Evolutionary conservation across 2,888 invertebrate species (phyloP).

Genomic region (Coleophora deauratella): DNA sequence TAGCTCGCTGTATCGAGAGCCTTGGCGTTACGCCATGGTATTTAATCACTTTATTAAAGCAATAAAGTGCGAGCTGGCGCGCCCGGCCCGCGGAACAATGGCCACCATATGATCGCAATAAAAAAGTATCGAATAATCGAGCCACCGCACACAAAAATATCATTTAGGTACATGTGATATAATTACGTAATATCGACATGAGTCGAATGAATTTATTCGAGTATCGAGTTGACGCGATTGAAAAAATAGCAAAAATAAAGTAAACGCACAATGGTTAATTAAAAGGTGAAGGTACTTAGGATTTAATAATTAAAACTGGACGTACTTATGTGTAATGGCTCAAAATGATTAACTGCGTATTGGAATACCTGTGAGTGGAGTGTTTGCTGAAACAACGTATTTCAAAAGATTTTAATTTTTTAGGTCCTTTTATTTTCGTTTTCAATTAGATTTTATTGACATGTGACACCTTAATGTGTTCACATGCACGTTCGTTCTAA

Average conservation of each 20-base stretch:
- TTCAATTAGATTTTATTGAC: too few species aligned
- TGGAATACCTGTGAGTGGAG: conserved; percentile 10
- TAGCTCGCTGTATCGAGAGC: conserved; percentile 39
- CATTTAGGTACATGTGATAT: conserved; percentile 35
- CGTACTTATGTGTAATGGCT: conserved; percentile 35
- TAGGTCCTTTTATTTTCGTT: too few species aligned
- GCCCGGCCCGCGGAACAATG: conserved; percentile 45
- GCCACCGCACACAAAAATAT: conserved; percentile 37
- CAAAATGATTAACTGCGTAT: conserved; percentile 31
- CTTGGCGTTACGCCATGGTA: conserved; percentile 48
- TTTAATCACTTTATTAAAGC: conserved; percentile 63
- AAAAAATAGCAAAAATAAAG: conserved; percentile 21
- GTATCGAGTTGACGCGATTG: conserved; percentile 19
- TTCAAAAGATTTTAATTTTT: too few species aligned
- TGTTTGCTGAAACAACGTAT: neutral
- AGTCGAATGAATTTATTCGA: conserved; percentile 33
- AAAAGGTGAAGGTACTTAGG: conserved; percentile 29
- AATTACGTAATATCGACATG: conserved; percentile 45
- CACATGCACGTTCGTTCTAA: too few species aligned
- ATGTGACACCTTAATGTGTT: too few species aligned
- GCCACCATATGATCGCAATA: conserved; percentile 48
- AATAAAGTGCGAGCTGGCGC: conserved; percentile 38
- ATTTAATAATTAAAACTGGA: conserved; percentile 36
- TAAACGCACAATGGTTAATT: conserved; percentile 51
- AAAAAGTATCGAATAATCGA: conserved; percentile 50